Evolutionary conservation across 2,888 invertebrate genomes (phyloP), one percentile per base, ranked within the genome.

Genomic region (Podabrus alpinus): DNA sequence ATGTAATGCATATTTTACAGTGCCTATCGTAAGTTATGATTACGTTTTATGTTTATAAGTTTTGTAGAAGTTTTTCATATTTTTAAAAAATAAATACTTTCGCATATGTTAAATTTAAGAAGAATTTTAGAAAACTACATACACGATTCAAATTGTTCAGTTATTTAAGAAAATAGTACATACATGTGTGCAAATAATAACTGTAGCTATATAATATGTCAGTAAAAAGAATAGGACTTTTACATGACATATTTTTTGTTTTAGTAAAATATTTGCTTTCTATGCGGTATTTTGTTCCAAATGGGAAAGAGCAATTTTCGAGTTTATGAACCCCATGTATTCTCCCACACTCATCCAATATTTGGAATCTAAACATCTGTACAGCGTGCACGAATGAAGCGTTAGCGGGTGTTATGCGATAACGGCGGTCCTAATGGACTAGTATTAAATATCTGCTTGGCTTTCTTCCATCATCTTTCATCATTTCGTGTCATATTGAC

Each of bases 401-500:
- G 73, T 73, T 76, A 75, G 76, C 66, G 78, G 74, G 74, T 74
- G 73, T 76, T 76, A 76, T 74, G 74, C 80, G 81, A 81, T 81
- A 81, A 81, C 79, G 75, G 75, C 77, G 79, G 66, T 81, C 81
- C 84, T 85, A 85, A 85, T 85, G 85, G 85, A 85, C 84, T 83
- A 82, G 84, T 85, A 85, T 85, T 85, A 85, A 84, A 85, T 85
- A 84, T 85, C 85, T 82, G 81, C 83, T 83, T 82, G 75, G 75
- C 75, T 76, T 82, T 83, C 81, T 82, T 80, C 84, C 83, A 84
- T 85, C 85, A 85, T 85, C 85, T 84, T 85, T 85, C 85, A 85
- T 85, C 85, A 84, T 85, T 84, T 83, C 83, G 80, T 82, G 83
- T 83, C 82, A 81, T 80, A 77, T 81, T 84, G 84, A 84, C 83